Evolutionary conservation across 1,140 invertebrate genomes (phyloP).

Genomic region (Pseudomyrmex gracilis): DNA sequence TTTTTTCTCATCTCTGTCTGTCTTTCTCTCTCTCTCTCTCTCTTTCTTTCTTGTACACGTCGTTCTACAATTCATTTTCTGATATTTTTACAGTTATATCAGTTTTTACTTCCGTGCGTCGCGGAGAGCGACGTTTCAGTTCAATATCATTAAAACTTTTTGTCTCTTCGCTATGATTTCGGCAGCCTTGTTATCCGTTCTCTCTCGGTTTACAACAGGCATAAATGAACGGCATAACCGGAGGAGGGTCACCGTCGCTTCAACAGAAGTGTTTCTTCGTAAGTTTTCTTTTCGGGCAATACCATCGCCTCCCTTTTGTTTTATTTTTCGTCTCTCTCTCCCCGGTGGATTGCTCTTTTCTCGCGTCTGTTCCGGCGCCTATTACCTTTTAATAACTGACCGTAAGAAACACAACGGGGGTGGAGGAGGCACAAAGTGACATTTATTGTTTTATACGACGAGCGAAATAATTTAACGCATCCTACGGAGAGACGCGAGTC

Average conservation of each 20-base stretch:
- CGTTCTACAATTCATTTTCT: constrained; percentile 43
- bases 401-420: too few relatives aligned
- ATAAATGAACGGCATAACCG: constrained; percentile 22
- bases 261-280: not conserved
- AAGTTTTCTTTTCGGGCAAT: constrained; percentile 25
- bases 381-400: constrained; percentile 15
- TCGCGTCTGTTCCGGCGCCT: not conserved
- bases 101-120: constrained; percentile 31
- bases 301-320: not conserved
- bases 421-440: not conserved
- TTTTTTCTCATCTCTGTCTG: constrained; percentile 1
- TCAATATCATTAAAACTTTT: constrained; percentile 35
- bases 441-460: not conserved
- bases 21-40: not conserved
- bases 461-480: constrained; percentile 45
- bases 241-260: not conserved
- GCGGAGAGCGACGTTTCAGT: not conserved
- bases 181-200: constrained; percentile 1
- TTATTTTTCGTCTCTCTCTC: not conserved
- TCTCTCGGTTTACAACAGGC: not conserved
- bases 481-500: not conserved
- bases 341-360: not conserved
- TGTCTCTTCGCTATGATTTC: constrained; percentile 1
- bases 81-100: constrained; percentile 41
- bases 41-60: not conserved